Conservation (phyloP, 2,888 invertebrate genomes). For the Cordilura impudica region DNA sequence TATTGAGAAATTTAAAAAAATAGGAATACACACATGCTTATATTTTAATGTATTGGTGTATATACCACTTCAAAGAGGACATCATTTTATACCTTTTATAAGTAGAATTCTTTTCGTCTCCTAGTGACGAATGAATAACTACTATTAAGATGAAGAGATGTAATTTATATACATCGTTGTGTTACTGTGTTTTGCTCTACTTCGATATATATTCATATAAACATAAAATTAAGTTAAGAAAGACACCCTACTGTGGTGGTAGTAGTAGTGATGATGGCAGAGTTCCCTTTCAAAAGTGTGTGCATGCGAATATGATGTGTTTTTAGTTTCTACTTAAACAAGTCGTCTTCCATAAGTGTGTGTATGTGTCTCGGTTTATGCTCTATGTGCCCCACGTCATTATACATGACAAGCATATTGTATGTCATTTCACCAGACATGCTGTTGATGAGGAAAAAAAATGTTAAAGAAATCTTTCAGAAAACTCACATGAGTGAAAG, state of each 20-base stretch:
- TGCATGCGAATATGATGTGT: conserved; percentile 36
- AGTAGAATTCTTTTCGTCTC: background rate
- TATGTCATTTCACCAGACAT: conserved; percentile 35
- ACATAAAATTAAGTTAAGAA: conserved; percentile 52
- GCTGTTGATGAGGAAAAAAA: conserved; percentile 19
- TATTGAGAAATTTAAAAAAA: conserved; percentile 55
- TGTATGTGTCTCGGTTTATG: too few relatives aligned
- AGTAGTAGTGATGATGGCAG: background rate
- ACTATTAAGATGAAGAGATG: conserved; percentile 44
- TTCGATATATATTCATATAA: background rate
- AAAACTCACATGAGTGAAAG: conserved; percentile 4
- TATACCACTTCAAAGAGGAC: conserved; percentile 49
- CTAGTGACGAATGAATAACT: conserved; percentile 35
- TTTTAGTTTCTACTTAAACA: conserved; percentile 48
- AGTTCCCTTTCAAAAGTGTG: background rate
- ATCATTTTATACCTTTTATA: conserved; percentile 4
- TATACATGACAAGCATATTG: conserved; percentile 60
- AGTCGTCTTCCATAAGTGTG: background rate
- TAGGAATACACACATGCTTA: background rate
- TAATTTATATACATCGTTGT: conserved; percentile 42
- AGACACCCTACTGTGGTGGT: conserved; percentile 33
- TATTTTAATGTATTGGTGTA: too few relatives aligned
- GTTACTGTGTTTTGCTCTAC: background rate
- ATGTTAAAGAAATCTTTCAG: background rate
- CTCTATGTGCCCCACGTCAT: background rate